phyloP scores from a whole-genome alignment of 2,113 vertebrate genomes.

The Chaetura pelagica region DNA sequence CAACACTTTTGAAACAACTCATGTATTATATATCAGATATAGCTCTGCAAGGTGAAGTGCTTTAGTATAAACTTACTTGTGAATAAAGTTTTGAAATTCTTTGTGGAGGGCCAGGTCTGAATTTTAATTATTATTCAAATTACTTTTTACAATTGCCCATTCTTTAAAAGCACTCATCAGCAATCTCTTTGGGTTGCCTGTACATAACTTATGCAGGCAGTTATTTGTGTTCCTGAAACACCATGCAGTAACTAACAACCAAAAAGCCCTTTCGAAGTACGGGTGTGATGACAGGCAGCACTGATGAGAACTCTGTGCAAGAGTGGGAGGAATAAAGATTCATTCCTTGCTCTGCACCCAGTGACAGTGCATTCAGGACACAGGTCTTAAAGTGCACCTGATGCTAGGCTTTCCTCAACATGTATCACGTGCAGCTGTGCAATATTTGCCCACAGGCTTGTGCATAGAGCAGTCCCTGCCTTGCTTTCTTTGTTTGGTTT shows the following conservation, averaged over 20 bases:
- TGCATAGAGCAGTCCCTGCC: not conserved
- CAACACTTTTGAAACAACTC: not conserved
- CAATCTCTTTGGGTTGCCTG: not conserved
- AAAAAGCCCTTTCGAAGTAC: not conserved
- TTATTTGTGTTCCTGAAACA: not conserved
- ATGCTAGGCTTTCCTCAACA: not conserved
- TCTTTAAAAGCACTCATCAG: not conserved
- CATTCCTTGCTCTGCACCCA: fast-evolving
- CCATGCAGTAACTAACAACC: not conserved
- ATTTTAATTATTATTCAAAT: not conserved
- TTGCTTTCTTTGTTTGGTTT: not conserved
- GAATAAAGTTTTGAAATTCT: not conserved
- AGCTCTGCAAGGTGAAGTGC: not conserved
- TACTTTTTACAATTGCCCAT: not conserved
- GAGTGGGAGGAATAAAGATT: not conserved
- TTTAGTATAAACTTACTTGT: not conserved
- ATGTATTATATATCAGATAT: not conserved
- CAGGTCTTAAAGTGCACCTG: fast-evolving
- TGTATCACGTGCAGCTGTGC: fast-evolving
- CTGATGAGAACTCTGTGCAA: fast-evolving
- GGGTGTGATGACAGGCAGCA: not conserved
- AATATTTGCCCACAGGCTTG: not conserved
- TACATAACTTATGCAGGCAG: not conserved
- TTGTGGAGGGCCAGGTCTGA: not conserved
- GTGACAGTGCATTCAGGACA: fast-evolving